Evolutionary conservation across 1,140 invertebrate genomes (phyloP).

Genomic region (Gonioctena quinquepunctata): DNA sequence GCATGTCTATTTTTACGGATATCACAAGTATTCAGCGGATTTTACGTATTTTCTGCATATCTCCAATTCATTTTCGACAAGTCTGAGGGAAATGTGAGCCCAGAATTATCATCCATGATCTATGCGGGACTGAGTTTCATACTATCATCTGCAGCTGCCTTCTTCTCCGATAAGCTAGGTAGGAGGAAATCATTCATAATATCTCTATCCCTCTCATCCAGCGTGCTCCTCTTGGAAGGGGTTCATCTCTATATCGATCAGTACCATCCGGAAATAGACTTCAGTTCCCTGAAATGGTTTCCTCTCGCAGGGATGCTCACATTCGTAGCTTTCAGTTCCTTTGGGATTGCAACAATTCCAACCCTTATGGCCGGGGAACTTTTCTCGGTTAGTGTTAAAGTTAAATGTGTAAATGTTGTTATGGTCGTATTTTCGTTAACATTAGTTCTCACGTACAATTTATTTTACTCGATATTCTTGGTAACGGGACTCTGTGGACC

Average conservation of each 20-base stretch:
- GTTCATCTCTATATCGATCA: conserved; percentile 51
- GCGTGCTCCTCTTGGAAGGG: conserved; percentile 55
- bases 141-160: conserved; percentile 63
- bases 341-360: conserved; percentile 40
- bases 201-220: conserved; percentile 24
- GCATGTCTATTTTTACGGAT: conserved; percentile 29
- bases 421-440: conserved; percentile 33
- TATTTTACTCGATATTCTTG: conserved; percentile 49
- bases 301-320: conserved; percentile 40
- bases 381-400: conserved; percentile 48
- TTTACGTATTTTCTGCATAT: conserved; percentile 29
- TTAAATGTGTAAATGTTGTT: conserved; percentile 36
- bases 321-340: conserved; percentile 31
- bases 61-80: conserved; percentile 47
- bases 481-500: conserved; percentile 69
- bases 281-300: conserved; percentile 32
- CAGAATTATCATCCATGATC: conserved; percentile 23
- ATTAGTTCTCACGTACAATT: conserved; percentile 50
- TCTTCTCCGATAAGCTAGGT: conserved; percentile 56
- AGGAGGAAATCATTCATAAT: conserved; percentile 31
- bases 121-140: conserved; percentile 66
- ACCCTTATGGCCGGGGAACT: conserved; percentile 45
- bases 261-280: conserved; percentile 28
- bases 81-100: conserved; percentile 44
- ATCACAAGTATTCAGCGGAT: conserved; percentile 22